Evolutionary conservation across 2,797 vertebrate genomes (phyloP), one percentile per base, ranked within the genome.

Genomic region (Simalia tracyae): DNA sequence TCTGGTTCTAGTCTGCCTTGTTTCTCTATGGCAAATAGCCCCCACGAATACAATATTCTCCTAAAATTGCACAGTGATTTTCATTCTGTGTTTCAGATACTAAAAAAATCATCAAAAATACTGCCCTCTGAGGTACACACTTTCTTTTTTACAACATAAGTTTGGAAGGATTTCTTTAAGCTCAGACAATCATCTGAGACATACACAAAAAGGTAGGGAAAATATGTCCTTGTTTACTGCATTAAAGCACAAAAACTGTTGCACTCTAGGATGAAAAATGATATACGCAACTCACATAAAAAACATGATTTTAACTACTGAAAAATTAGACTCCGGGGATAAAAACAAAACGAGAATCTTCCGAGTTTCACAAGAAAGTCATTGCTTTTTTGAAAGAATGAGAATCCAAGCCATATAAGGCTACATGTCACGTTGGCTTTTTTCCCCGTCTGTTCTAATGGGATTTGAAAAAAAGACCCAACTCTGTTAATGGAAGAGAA

Each of bases 31-130:
- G 91, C 60, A 66, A 89, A 88, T 28, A 24, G 24, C 28, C 42
- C 46, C 59, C n/a, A 56, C 50, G 15, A 14, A 63, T 57, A 61
- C 64, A 56, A 91, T 2, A 56, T 31, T 84, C 87, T 89, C 72
- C 86, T 81, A 14, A 88, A 60, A 28, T 46, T 81, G 68, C 68
- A 92, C 84, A 92, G 86, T 87, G 72, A 88, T 88, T 92, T 88
- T n/a, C 76, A 76, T 88, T 91, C 68, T 84, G 91, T 84, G 57
- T 88, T 60, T 59, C 68, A 92, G 91, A 63, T 92, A 56, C 72
- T 57, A 64, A 84, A 81, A 36, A 88, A 88, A 22, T 61, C 72
- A 64, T 63, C 26, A 56, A 61, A 92, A 90, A 90, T 46, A 89
- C 54, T 57, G n/a, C 92, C 76, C 72, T 76, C 54, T 85, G 50